Base-by-base conservation (phyloP, 2,888 invertebrate genomes). In the Macrosiphum euphorbiae region DNA sequence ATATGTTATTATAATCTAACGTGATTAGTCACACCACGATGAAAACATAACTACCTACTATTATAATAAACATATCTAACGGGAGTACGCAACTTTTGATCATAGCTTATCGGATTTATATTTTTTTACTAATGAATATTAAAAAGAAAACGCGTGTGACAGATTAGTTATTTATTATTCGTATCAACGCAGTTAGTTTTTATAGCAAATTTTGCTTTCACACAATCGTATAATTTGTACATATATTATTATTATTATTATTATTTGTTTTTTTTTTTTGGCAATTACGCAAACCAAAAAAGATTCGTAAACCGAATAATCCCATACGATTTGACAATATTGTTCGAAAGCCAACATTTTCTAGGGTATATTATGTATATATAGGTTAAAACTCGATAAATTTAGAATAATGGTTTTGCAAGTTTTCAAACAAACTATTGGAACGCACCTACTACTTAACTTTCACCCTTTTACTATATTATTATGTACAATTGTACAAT, bases 301-400 rank as follows among this genome's bases (percentile, higher is more conserved):
- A 90, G 35, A 20, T 35, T 78, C 10, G 47, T 61, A 55, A 85
- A 58, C 85, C 55, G 8, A 55, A 55, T 91, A 52, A 24, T 88
- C 35, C 24, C 13, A 26, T 91, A n/a, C 16, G 52, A 52, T 91
- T 85, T 11, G 44, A 84, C 55, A 58, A 91, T 91, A 91, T 61
- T 86, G 91, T 91, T 91, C 5, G 11, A 28, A 91, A 86, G 91
- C 91, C 91, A 91, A 91, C 16, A 85, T 85, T 44, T 85, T 85
- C 85, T 84, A 44, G 44, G 24, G 44, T 28, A 35, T 24, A n/a
- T 28, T 26, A 85, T 44, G 41, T 89, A 84, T 55, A 85, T 91
- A 86, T 91, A 86, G 86, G 91, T 91, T 91, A 86, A 86, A 47
- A 91, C 47, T 55, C 55, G 86, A 86, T 91, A 91, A 86, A 86